Conservation (phyloP, 2,797 vertebrate species). For the Melanotaenia maccullochi region DNA sequence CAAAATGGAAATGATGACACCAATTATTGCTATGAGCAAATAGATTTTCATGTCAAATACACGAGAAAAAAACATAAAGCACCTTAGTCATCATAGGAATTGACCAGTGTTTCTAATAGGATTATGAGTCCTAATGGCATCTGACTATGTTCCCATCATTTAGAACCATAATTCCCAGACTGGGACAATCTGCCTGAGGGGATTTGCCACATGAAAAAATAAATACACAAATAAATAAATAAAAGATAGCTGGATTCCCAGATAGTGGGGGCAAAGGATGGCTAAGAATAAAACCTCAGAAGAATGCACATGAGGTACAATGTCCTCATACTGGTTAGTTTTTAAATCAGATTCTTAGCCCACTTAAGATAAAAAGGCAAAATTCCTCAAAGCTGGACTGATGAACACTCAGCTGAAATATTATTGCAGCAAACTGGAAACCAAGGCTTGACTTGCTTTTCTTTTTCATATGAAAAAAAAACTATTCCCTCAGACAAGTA, state of each 20-base stretch:
- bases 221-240: neutral
- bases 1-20: neutral
- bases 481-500: too few species aligned
- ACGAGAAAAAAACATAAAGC: conserved; percentile 9
- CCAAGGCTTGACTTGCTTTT: too few species aligned
- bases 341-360: neutral
- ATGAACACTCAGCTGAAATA: neutral
- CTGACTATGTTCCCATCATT: conserved; percentile 51
- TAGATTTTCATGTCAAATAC: conserved; percentile 29
- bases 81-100: conserved; percentile 25
- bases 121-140: conserved; percentile 46
- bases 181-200: conserved; percentile 58
- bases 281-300: conserved; percentile 30
- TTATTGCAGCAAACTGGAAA: neutral
- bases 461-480: too few species aligned
- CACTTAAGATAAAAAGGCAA: neutral
- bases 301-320: neutral
- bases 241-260: conserved; percentile 47
- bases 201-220: conserved; percentile 52
- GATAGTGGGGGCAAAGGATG: conserved; percentile 31
- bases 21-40: neutral
- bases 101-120: conserved; percentile 43
- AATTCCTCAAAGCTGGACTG: neutral
- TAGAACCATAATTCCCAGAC: conserved; percentile 62
- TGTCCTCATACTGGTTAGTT: neutral